These are phyloP conservation scores for Sphaerophoria taeniata DNA, from an alignment of 2,888 invertebrate species.

Conservation along the genomic window DNA sequence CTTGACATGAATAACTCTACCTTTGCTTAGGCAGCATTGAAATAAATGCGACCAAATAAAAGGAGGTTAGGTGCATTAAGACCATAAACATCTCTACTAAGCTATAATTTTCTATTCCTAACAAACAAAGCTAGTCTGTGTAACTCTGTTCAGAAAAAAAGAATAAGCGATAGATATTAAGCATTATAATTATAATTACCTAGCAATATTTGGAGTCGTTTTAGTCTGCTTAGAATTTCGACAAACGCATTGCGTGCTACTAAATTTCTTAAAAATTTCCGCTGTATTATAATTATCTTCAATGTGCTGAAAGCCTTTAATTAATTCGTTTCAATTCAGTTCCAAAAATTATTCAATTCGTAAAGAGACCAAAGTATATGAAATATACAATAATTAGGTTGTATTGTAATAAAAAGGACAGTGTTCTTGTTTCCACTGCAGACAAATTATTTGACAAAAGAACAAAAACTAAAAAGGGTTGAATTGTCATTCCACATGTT, in stretches of 20 bases:
- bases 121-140: too few species aligned
- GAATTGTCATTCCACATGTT: slow-evolving; percentile 47
- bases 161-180: too few species aligned
- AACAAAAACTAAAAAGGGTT: slow-evolving; percentile 25
- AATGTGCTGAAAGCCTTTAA: slow-evolving; percentile 64
- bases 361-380: background rate
- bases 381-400: slow-evolving; percentile 5
- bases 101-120: too few species aligned
- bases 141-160: too few species aligned
- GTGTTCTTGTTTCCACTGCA: background rate
- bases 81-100: too few species aligned
- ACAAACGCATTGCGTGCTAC: slow-evolving; percentile 38
- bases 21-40: too few species aligned
- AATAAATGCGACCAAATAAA: too few species aligned
- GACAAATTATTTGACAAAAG: background rate
- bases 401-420: background rate
- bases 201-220: slow-evolving; percentile 22
- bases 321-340: slow-evolving; percentile 65
- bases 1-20: too few species aligned
- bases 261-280: slow-evolving; percentile 41
- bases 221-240: slow-evolving; percentile 3
- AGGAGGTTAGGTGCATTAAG: too few species aligned
- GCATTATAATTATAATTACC: slow-evolving; percentile 30
- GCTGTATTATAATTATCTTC: slow-evolving; percentile 41
- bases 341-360: slow-evolving; percentile 48